These are phyloP conservation scores for Corythoichthys haematopterus DNA, from an alignment of 2,113 vertebrate genomes.

Conservation along the genomic window DNA sequence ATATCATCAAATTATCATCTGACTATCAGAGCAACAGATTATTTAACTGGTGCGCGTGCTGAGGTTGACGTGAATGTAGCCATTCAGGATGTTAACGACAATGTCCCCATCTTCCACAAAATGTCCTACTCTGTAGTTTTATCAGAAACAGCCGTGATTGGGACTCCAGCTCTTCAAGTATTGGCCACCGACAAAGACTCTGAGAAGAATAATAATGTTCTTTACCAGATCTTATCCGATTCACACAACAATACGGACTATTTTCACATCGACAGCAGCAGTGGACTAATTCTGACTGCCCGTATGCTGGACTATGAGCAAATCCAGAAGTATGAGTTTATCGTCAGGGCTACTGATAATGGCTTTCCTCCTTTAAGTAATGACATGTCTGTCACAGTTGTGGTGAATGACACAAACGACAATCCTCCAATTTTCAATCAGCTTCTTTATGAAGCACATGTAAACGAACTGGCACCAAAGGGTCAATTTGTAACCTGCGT, in stretches of 20 bases:
- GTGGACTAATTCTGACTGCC: conserved; percentile 91
- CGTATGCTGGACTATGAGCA: conserved; percentile 88
- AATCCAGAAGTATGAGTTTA: conserved; percentile 80
- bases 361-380: conserved; percentile 88
- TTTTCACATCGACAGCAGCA: conserved; percentile 94
- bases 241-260: conserved; percentile 89
- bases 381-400: conserved; percentile 82
- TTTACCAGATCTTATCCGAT: conserved; percentile 91
- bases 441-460: conserved; percentile 90
- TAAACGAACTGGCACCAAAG: conserved; percentile 88
- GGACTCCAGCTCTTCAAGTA: conserved; percentile 90
- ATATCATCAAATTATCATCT: conserved; percentile 77
- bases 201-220: conserved; percentile 82
- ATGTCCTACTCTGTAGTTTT: conserved; percentile 80
- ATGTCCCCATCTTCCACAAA: conserved; percentile 84
- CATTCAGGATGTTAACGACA: conserved; percentile 90
- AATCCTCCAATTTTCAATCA: conserved; percentile 94
- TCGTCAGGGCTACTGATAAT: conserved; percentile 86
- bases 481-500: conserved; percentile 95
- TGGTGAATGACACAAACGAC: conserved; percentile 89
- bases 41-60: conserved; percentile 86
- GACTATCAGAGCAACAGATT: conserved; percentile 87
- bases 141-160: conserved; percentile 90
- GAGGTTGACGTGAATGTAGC: conserved; percentile 89
- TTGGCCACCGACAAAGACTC: conserved; percentile 86